phyloP scores from a whole-genome alignment of 2,113 vertebrate genomes.

The Larimichthys crocea region DNA sequence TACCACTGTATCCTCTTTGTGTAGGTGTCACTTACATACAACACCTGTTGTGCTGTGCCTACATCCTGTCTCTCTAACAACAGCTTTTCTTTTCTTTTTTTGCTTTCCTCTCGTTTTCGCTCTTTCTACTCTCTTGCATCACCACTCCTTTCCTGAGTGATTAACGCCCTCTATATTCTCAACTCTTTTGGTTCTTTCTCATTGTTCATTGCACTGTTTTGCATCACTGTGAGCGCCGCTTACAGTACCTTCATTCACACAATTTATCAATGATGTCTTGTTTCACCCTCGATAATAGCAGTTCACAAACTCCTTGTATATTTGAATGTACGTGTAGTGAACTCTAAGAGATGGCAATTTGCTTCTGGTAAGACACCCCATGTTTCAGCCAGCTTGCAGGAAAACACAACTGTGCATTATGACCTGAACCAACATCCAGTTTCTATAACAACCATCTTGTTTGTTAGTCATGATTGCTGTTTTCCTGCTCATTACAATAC shows the following conservation, averaged over 20 bases:
- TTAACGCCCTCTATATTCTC: conserved; percentile 46
- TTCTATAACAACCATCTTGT: conserved; percentile 2
- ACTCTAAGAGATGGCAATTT: conserved; percentile 11
- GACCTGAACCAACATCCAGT: conserved; percentile 3
- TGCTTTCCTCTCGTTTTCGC: conserved; percentile 19
- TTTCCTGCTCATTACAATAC: conserved; percentile 2
- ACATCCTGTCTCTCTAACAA: conserved; percentile 12
- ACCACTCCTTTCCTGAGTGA: conserved; percentile 58
- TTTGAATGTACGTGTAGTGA: conserved; percentile 31
- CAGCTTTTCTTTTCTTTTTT: conserved; percentile 31
- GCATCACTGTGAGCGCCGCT: conserved; percentile 62
- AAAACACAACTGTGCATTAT: conserved; percentile 4
- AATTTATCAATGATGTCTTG: conserved; percentile 32
- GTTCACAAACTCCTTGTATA: conserved; percentile 1
- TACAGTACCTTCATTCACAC: conserved; percentile 9
- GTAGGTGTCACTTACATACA: conserved; percentile 37
- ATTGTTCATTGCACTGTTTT: conserved; percentile 77
- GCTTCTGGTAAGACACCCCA: not conserved
- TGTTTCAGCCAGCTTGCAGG: conserved; percentile 1
- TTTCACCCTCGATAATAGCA: not conserved
- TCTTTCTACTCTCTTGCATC: conserved; percentile 84
- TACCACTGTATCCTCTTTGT: conserved; percentile 29
- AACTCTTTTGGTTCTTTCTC: conserved; percentile 32
- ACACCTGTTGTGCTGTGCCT: conserved; percentile 27
- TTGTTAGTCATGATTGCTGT: not conserved